A percentile compares a stretch with the other conserved stretches of the same genome.
Evolutionary conservation across 2,888 invertebrate genomes (phyloP).

Genomic region (Ptilodon capucinus): DNA sequence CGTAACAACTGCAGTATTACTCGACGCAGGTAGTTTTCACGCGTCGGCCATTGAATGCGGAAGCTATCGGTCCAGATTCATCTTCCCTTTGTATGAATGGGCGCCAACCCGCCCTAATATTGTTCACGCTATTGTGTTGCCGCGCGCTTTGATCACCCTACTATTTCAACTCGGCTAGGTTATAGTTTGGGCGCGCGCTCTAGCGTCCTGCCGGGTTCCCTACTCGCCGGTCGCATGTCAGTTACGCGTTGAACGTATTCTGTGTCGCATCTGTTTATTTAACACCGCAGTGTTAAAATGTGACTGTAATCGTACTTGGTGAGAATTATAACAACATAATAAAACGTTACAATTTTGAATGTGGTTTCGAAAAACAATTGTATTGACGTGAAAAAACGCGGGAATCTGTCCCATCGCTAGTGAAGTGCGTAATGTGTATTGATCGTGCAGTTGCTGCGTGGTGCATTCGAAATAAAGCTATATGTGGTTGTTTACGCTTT

Average conservation of each 20-base stretch:
- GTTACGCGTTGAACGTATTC: slow-evolving; percentile 69
- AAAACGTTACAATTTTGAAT: slow-evolving; percentile 7
- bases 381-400: slow-evolving; percentile 57
- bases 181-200: slow-evolving; percentile 72
- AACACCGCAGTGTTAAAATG: slow-evolving; percentile 31
- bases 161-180: slow-evolving; percentile 70
- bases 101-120: slow-evolving; percentile 55
- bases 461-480: slow-evolving; percentile 55
- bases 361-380: slow-evolving; percentile 20
- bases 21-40: slow-evolving; percentile 38
- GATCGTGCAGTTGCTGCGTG: slow-evolving; percentile 69
- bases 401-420: slow-evolving; percentile 46
- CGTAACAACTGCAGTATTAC: slow-evolving; percentile 29
- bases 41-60: slow-evolving; percentile 60
- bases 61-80: slow-evolving; percentile 52
- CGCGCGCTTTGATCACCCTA: slow-evolving; percentile 55
- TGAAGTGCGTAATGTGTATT: slow-evolving; percentile 60
- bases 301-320: slow-evolving; percentile 28
- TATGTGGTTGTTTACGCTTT: slow-evolving; percentile 64
- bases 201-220: slow-evolving; percentile 59
- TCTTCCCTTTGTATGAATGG: slow-evolving; percentile 70
- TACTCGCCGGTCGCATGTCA: slow-evolving; percentile 48
- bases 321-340: slow-evolving; percentile 12
- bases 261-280: slow-evolving; percentile 56
- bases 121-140: slow-evolving; percentile 49